Evolutionary conservation across 2,888 invertebrate species (phyloP), one percentile per base, ranked within the genome.

Genomic region (Bombyx huttoni): DNA sequence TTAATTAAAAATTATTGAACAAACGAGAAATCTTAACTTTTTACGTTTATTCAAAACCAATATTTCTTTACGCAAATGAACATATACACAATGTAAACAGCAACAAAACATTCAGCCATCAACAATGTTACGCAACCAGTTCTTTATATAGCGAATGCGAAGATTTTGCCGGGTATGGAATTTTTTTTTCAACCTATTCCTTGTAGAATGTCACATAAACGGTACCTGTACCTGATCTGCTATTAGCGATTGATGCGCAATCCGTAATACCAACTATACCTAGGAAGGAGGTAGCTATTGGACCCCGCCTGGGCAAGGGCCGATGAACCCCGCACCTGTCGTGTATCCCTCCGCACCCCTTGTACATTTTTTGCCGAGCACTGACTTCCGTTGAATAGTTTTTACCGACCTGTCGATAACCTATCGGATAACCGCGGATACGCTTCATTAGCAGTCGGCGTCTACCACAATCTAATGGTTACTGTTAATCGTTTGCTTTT

Each of bases 261-360:
- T 67, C 60, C 24, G 61, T 61, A 65, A 47, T 53, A 48, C 48
- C 47, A 49, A 63, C 67, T 71, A 72, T 75, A 75, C 70, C 70
- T 65, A 72, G 66, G 68, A 74, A 68, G 60, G 59, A 59, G 63
- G 66, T 72, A 68, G 68, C 73, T 68, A 56, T 59, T 60, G 65
- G 60, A 65, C 65, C 59, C 58, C 56, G 53, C 55, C 64, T 68
- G 70, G 67, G 51, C 63, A 56, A 62, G 65, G 84, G 81, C 70
- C 84, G 79, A 81, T 85, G 86, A 85, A 83, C 86, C 75, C 52
- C 68, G 71, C 83, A 82, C 83, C 85, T 83, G 84, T 76, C 73
- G 62, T 68, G 62, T 58, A 68, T 70, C 75, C 72, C 76, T 63
- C 75, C 77, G 66, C 74, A 72, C 72, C 78, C 80, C 81, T 67